Evolutionary conservation across 2,113 vertebrate species (phyloP), one percentile per base, ranked within the genome.

Genomic region (Bucco capensis): DNA sequence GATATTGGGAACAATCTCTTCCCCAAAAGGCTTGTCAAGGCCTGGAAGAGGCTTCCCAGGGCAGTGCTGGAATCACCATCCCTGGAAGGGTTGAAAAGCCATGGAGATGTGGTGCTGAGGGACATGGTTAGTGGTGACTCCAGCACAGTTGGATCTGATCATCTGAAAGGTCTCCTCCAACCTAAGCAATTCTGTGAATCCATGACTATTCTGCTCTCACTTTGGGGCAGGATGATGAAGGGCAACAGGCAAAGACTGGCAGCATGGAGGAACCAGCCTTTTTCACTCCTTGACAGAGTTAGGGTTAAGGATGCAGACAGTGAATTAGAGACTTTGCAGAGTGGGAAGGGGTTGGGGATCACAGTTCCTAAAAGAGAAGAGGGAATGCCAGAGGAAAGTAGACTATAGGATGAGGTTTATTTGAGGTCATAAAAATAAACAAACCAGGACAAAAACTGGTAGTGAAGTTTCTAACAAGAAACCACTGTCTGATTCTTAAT

Each of bases 201-300:
- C 30, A 19, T n/a, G 19, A 23, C 30, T 64, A 7, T 23, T 61
- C 31, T 30, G 23, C 5, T 44, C 0, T 0, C 1, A 0, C 11
- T 8, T 12, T 5, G 11, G 30, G 22, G 61, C 15, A 16, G 50
- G 16, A 4, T 19, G 56, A 3, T 19, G 70, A 23, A 46, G 44
- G 30, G 28, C 40, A 28, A 5, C 5, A 8, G 50, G 21, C 22
- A 12, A 24, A 40, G 38, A 12, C 5, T 4, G 42, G 15, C 28
- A 21, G 44, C 21, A 3, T 3, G 0, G 2, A 15, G 58, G 27
- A 33, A 27, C 12, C 1, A 0, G n/a, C 21, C 14, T 30, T 35
- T 60, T 30, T 35, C 3, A 0, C 7, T 30, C 23, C 0, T 40
- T 12, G 28, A 2, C 6, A 5, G 28, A 47, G 28, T 38, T 4